A percentile compares a stretch with the other conserved stretches of the same genome.
phyloP scores from a whole-genome alignment of 2,888 invertebrate species.

The Noctua pronuba region DNA sequence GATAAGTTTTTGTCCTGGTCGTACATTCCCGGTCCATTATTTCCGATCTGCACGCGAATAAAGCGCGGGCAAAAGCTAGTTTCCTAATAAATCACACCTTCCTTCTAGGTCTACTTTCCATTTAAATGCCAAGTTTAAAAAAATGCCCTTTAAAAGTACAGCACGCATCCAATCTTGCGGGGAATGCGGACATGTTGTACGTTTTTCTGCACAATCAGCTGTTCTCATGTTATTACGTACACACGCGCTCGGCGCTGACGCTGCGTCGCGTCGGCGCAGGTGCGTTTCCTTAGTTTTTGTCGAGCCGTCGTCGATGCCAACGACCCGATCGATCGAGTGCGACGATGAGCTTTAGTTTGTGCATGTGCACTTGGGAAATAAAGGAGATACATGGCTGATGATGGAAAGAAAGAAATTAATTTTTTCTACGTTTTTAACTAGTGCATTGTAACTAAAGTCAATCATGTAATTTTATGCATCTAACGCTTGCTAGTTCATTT shows the following conservation, averaged over 20 bases:
- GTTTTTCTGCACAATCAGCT: slow-evolving; percentile 58
- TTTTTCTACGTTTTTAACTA: background rate
- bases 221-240: slow-evolving; percentile 55
- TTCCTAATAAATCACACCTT: background rate
- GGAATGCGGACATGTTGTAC: slow-evolving; percentile 62
- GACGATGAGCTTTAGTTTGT: slow-evolving; percentile 16
- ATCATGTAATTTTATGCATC: background rate
- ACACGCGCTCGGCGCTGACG: slow-evolving; percentile 26
- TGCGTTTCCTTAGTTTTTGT: slow-evolving; percentile 61
- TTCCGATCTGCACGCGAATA: background rate
- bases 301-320: slow-evolving; percentile 47
- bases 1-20: background rate
- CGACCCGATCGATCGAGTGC: slow-evolving; percentile 42
- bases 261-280: slow-evolving; percentile 39
- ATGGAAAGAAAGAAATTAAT: background rate
- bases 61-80: background rate
- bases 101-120: slow-evolving; percentile 6
- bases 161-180: slow-evolving; percentile 42
- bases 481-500: background rate
- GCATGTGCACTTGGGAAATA: slow-evolving; percentile 3
- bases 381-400: background rate
- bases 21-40: too few species aligned
- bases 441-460: background rate
- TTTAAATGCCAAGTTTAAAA: slow-evolving; percentile 29
- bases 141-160: slow-evolving; percentile 46